Evolutionary conservation across 64 coral and sea anemone species (phyloP), one percentile per base, ranked within the genome.

Genomic region (Acropora tenuis): DNA sequence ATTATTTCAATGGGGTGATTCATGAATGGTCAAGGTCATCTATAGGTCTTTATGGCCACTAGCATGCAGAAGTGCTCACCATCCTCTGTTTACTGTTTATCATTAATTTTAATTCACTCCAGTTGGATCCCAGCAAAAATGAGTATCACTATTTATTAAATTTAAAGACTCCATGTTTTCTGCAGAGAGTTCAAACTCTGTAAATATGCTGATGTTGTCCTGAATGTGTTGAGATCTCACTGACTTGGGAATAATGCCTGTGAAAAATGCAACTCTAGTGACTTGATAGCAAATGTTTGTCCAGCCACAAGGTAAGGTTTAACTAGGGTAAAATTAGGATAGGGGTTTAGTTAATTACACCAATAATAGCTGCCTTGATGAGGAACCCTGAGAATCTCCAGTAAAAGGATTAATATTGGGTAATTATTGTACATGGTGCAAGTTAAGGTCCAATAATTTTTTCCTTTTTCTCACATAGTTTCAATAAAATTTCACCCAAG

Each of bases 211-310:
- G 47, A 98, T 88, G 43, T 98, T 98, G 66, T 73, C 91, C 71
- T 88, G 52, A 6, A 98, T 93, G 67, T 98, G 93, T 40, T 86
- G 18, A 49, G 83, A 45, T 82, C 90, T 82, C 18, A 89, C 90
- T 16, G 96, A 98, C 80, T 95, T 98, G 8, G 96, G 93, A 17
- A 98, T 92, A 12, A 98, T 90, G 10, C 90, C 96, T 98, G 73
- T 6, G 50, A 72, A 89, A 82, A 86, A 75, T 11, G 43, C 18
- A 20, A 6, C 50, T 18, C 46, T 5, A 12, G 5, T 87, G 41
- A 73, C 45, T 41, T 4, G 30, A 30, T 30, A 30, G 30, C 30
- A 30, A 30, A 30, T 30, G 30, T 30, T 30, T 30, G 30, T 30
- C 30, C 30, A 30, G 30, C 30, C 30, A 30, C 30, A 30, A 30